Evolutionary conservation across 2,113 vertebrate genomes (phyloP), one percentile per base, ranked within the genome.

Genomic region (Nycticorax nycticorax): DNA sequence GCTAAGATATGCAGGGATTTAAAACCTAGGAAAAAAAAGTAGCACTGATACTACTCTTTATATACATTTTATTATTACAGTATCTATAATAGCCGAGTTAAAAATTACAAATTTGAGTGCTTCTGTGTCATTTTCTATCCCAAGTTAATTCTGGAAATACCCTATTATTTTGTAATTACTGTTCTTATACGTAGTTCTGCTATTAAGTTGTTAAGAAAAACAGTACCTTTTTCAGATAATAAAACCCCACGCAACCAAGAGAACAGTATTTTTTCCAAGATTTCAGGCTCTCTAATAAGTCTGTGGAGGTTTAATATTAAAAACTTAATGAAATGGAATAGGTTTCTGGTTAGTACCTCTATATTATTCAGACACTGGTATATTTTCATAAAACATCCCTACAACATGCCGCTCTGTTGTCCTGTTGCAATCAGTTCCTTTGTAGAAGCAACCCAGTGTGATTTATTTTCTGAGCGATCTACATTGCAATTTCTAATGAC

Each of bases 341-440:
- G 43, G 26, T 55, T 89, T 59, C 16, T 30, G 55, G 24, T 56
- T 7, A 32, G 32, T 6, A 50, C n/a, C 26, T 35, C 28, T 15
- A 5, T 9, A 37, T 57, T 56, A 63, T 5, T 35, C 56, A 74
- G 43, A 35, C 47, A 11, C 4, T 8, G 8, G 22, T 14, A 5
- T 9, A n/a, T 41, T 56, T 39, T 33, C 26, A 41, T 3, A 11
- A 30, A 59, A 28, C 27, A 9, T 17, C 20, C 24, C 28, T 41
- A 18, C 12, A 27, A 5, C 1, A 50, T 3, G 24, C 33, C 1
- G 0, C 30, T 68, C 8, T 4, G 11, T 6, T 39, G 41, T 27
- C 50, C 64, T 80, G 47, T 37, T 73, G 37, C 6, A 22, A 41
- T 0, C 2, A 9, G 17, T 56, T 62, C 45, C 55, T 74, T 4